These are phyloP conservation scores for Cataglyphis rosenhaueri DNA, from an alignment of 2,888 invertebrate genomes.

Conservation along the genomic window DNA sequence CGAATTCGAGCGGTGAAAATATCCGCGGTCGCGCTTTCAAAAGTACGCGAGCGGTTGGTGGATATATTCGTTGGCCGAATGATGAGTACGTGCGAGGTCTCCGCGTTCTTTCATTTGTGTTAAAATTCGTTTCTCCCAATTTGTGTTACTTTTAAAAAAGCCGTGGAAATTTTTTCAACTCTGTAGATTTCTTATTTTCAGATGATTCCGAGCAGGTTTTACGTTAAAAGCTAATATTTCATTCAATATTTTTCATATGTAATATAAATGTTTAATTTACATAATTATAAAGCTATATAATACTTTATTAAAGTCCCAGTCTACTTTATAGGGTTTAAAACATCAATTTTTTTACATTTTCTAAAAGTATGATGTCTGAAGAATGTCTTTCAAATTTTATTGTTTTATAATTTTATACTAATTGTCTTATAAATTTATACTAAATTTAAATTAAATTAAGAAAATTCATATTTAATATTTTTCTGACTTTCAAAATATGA, in stretches of 20 bases:
- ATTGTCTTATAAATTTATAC: no score
- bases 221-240: background rate
- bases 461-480: no score
- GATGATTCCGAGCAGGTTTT: background rate
- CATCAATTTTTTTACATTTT: no score
- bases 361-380: no score
- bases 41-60: slow-evolving; percentile 58
- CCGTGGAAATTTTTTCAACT: background rate
- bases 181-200: background rate
- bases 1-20: slow-evolving; percentile 71
- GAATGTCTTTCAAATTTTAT: no score
- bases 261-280: background rate
- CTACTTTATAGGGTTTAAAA: no score
- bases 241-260: background rate
- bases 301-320: background rate
- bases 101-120: background rate
- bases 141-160: background rate
- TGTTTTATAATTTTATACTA: no score
- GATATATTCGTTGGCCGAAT: background rate
- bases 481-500: no score
- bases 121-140: no score
- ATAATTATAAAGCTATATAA: background rate
- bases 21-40: slow-evolving; percentile 79
- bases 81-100: background rate
- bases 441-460: no score